These are phyloP conservation scores for Euwallacea fornicatus DNA, from an alignment of 1,140 invertebrate species.

Conservation along the genomic window DNA sequence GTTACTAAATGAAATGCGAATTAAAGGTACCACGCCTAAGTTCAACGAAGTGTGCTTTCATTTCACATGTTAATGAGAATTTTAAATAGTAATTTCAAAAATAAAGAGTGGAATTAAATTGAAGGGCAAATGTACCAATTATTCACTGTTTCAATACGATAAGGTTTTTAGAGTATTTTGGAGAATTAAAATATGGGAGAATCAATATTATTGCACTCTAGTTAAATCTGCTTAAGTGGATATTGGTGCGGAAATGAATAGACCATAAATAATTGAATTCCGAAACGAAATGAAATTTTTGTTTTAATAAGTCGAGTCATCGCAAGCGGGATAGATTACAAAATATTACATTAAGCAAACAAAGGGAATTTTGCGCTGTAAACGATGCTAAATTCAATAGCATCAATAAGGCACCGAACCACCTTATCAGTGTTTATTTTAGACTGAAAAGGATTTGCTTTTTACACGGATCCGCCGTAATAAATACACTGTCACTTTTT, in stretches of 20 bases:
- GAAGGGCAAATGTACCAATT: no score
- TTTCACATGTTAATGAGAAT: no score
- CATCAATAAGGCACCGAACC: background rate
- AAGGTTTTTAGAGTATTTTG: no score
- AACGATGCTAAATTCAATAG: background rate
- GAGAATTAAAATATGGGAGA: no score
- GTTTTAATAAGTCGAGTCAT: background rate
- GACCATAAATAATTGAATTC: slow-evolving; percentile 1
- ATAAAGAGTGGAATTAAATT: no score
- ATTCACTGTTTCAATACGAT: no score
- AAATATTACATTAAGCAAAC: background rate
- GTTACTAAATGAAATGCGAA: no score
- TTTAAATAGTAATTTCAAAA: no score
- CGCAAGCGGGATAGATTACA: background rate
- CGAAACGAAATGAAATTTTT: background rate
- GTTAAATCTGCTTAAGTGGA: background rate
- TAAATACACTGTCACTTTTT: slow-evolving; percentile 12
- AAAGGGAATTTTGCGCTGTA: background rate
- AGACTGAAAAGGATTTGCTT: slow-evolving; percentile 1
- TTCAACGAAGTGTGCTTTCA: no score
- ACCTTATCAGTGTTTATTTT: slow-evolving; percentile 9
- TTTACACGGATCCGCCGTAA: slow-evolving; percentile 1
- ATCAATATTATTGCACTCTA: background rate
- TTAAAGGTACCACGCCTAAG: no score
- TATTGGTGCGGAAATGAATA: background rate